These are phyloP conservation scores for Periophthalmus magnuspinnatus DNA, from an alignment of 2,797 vertebrate genomes.

Conservation along the genomic window DNA sequence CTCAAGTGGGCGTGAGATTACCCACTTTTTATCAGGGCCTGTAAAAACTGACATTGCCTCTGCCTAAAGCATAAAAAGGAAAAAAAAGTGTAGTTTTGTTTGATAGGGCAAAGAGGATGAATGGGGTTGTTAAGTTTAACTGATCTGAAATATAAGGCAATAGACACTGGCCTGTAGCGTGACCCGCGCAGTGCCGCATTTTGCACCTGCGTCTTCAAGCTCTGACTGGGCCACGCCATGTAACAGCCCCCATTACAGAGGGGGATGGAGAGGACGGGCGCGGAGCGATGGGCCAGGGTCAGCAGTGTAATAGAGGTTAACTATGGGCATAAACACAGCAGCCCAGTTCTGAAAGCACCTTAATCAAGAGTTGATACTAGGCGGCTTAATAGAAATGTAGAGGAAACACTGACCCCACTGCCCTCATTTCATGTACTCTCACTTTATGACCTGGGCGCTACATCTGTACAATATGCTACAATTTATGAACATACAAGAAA, in stretches of 20 bases:
- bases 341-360: conserved; percentile 32
- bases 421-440: conserved; percentile 32
- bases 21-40: conserved; percentile 64
- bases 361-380: conserved; percentile 46
- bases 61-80: conserved; percentile 57
- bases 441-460: conserved; percentile 46
- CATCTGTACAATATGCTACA: conserved; percentile 14
- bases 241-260: conserved; percentile 43
- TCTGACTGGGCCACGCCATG: conserved; percentile 14
- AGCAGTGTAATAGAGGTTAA: conserved; percentile 69
- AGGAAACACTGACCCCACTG: conserved; percentile 36
- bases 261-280: conserved; percentile 27
- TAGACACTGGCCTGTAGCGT: conserved; percentile 47
- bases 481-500: neutral
- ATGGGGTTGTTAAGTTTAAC: conserved; percentile 73
- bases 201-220: conserved; percentile 13
- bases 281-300: conserved; percentile 49
- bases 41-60: conserved; percentile 57
- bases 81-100: conserved; percentile 62
- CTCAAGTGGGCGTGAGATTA: conserved; percentile 72
- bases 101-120: conserved; percentile 54
- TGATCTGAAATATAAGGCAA: conserved; percentile 59
- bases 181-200: conserved; percentile 34
- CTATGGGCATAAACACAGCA: conserved; percentile 56
- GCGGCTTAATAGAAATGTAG: conserved; percentile 64